A percentile compares a stretch with the other conserved stretches of the same genome.
phyloP scores from a whole-genome alignment of 2,888 invertebrate species.

The Parnassius glacialis region DNA sequence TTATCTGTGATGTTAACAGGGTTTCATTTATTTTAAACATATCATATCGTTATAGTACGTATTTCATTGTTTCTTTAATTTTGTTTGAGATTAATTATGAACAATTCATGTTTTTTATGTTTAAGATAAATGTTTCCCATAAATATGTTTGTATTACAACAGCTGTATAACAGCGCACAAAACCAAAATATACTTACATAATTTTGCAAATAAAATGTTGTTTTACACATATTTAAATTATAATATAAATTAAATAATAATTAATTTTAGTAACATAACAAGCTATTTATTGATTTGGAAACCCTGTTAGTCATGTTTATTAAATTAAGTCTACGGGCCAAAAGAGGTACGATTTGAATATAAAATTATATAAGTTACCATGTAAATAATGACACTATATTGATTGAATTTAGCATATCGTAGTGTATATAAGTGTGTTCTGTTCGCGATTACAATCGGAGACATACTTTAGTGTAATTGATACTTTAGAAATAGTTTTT shows the following conservation, averaged over 20 bases:
- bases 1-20: conserved; percentile 13
- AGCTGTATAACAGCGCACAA: background rate
- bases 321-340: background rate
- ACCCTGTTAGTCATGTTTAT: conserved; percentile 4
- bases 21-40: background rate
- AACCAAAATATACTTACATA: background rate
- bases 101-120: background rate
- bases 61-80: background rate
- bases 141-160: background rate
- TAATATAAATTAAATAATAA: no score
- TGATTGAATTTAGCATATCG: conserved; percentile 13
- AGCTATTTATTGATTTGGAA: background rate
- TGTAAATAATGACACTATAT: conserved; percentile 11
- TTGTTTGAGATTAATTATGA: background rate
- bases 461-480: conserved; percentile 1
- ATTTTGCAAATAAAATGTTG: background rate
- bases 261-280: no score
- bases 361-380: conserved; percentile 11
- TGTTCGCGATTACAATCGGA: conserved; percentile 1
- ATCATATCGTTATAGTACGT: background rate
- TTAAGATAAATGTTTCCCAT: background rate
- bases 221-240: no score
- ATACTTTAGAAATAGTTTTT: background rate
- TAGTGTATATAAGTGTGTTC: conserved; percentile 1
- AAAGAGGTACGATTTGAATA: background rate